Evolutionary conservation across 1,140 invertebrate species (phyloP), one percentile per base, ranked within the genome.

Genomic region (Cardiocondyla obscurior): DNA sequence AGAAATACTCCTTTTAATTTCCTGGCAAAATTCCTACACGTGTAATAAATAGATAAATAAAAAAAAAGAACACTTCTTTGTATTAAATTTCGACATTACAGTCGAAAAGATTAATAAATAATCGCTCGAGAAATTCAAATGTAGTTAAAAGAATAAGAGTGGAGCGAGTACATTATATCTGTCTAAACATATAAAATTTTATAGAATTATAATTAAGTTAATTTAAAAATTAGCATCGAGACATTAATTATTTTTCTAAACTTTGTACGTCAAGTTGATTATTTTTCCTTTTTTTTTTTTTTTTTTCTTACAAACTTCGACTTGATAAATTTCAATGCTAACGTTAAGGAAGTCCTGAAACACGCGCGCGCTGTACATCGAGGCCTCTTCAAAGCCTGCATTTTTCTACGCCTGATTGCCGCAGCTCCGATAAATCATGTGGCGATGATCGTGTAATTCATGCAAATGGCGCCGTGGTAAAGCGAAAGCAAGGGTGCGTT

Each of bases 361-460:
- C 25, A 44, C 14, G 22, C 22, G 22, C 8, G 22, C 0, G 14
- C 7, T 55, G n/a, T 33, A 74, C 3, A 5, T 3, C 10, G 1
- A 22, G 14, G 12, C n/a, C n/a, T 58, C 28, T 25, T 60, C 28
- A 16, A 39, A n/a, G 39, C 28, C 25, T n/a, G 3, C 33, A 62
- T 76, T 62, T 76, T 62, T 64, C 39, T 16, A 62, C 39, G 46
- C 57, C n/a, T 64, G 28, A 64, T 64, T 64, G 49, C 60, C 73
- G 42, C 65, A 82, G 76, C 42, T 36, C 49, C 58, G 51, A 85
- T 86, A 86, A 86, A 86, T 86, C 84, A 86, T 58, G 84, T 42
- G 74, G 57, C 36, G 57, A 76, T 46, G 42, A 76, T 76, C 58
- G 82, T 39, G 76, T 86, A 81, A 86, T 79, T 84, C 84, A 84